Evolutionary conservation across 2,888 invertebrate species (phyloP), one percentile per base, ranked within the genome.

Genomic region (Drosophila fungiperda): DNA sequence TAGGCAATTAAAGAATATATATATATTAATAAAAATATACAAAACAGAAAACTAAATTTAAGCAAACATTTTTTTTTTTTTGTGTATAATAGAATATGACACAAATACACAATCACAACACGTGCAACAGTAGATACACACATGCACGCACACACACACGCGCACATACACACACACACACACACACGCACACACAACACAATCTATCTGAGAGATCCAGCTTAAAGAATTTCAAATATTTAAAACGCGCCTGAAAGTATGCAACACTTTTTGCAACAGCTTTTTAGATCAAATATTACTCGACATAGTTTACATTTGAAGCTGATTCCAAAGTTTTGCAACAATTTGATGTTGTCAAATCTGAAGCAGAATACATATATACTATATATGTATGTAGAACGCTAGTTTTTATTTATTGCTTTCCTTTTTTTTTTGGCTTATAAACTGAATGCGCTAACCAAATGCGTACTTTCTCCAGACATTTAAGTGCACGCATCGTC

Each of bases 41-140:
- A 57, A 45, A 63, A 26, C 62, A 52, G 6, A 40, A 52, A 67
- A 48, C 29, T 40, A 48, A 36, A 62, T 58, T 9, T 76, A 64
- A 78, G 64, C 59, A 40, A 72, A 38, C 9, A 52, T 55, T 80
- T 80, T 78, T 58, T 80, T 78, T 58, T 78, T 80, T 83, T 80
- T 70, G 83, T 83, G 87, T 83, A 86, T 80, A 40, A 80, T 86
- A 83, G 81, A 69, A 66, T 74, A 74, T 53, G 58, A 81, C 68
- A 81, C 74, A 55, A 64, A 58, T 33, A 36, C 33, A 36, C 35
- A 50, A 54, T 49, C 32, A 75, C 45, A 55, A 62, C 72, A 50
- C 58, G 36, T 45, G 52, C 61, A 62, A 62, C 35, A 33, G 48
- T 68, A 75, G 76, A 29, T 36, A 57, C 55, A 45, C 42, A 63